Base-by-base conservation (phyloP, 92 coral and sea anemone species). In the Palythoa caribaeorum region DNA sequence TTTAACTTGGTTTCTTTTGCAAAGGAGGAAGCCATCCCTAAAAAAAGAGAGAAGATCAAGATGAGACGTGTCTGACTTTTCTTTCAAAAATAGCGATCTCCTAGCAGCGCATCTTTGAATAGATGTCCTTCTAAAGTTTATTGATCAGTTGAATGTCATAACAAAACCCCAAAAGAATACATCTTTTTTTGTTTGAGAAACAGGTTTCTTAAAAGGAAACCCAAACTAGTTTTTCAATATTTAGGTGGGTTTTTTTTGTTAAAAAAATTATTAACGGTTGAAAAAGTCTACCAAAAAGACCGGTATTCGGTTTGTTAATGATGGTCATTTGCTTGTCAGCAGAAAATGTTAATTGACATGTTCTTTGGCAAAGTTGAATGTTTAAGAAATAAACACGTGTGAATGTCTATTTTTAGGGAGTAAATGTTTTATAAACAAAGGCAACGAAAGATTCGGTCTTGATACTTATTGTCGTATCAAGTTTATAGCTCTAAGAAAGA, bases 361-460 rank as follows among this genome's bases (percentile, higher is more conserved):
- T 70, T 70, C 80, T 76, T 54, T 54, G 68, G 9, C 60, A 66
- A 81, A 44, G 16, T 28, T 60, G 84, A 78, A 59, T 36, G 52
- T 37, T 62, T 65, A 35, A 60, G 50, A 7, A 28, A 28, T 12
- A 78, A 81, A 47, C 86, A 81, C 86, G 86, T 81, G 86, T 68
- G 76, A 7, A 3, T 68, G 76, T 44, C 84, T 79, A 79, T 60
- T 79, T 70, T 59, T 79, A 79, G 72, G 72, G 84, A 48, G 65
- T 66, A 66, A 80, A 51, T 62, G 47, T 81, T 80, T 69, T 7
- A 20, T 13, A 81, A 66, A 81, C 73, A 66, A 81, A 40, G 21
- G 86, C 63, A n/a, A 66, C 47, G 44, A 16, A 51, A 38, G 71
- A 47, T 38, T 39, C 9, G 38, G 39, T 21, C 14, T 5, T 21